phyloP scores from a whole-genome alignment of 2,797 vertebrate genomes.

The Syndactyla subalaris region DNA sequence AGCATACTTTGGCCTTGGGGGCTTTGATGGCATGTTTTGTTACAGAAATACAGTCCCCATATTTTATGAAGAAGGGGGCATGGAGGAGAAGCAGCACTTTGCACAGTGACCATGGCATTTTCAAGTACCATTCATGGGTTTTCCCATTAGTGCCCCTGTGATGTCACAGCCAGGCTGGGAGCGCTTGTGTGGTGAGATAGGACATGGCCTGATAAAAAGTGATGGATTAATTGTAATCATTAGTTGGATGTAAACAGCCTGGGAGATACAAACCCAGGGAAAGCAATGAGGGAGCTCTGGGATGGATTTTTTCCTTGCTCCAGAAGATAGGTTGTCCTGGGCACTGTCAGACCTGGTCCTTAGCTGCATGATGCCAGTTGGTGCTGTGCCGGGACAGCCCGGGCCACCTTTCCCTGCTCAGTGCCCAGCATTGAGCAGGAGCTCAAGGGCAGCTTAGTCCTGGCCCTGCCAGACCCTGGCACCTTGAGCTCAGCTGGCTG shows the following conservation, averaged over 20 bases:
- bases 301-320: background rate
- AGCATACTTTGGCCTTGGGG: background rate
- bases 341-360: background rate
- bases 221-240: background rate
- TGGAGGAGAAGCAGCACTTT: background rate
- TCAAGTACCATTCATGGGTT: background rate
- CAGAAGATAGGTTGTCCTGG: background rate
- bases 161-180: background rate
- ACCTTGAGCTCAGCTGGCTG: background rate
- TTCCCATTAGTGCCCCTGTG: fast-evolving
- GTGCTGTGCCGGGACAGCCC: background rate
- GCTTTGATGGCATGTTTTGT: background rate
- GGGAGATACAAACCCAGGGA: background rate
- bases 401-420: background rate
- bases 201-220: background rate
- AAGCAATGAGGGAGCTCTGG: background rate
- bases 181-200: background rate
- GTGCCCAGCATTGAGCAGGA: background rate
- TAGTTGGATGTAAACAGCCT: background rate
- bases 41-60: fast-evolving
- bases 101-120: background rate
- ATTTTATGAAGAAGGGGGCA: fast-evolving
- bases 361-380: background rate
- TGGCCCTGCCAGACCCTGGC: background rate
- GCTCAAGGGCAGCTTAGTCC: background rate